Conservation (phyloP, 2,113 vertebrate genomes). For the Poeciliopsis turrubarensis region DNA sequence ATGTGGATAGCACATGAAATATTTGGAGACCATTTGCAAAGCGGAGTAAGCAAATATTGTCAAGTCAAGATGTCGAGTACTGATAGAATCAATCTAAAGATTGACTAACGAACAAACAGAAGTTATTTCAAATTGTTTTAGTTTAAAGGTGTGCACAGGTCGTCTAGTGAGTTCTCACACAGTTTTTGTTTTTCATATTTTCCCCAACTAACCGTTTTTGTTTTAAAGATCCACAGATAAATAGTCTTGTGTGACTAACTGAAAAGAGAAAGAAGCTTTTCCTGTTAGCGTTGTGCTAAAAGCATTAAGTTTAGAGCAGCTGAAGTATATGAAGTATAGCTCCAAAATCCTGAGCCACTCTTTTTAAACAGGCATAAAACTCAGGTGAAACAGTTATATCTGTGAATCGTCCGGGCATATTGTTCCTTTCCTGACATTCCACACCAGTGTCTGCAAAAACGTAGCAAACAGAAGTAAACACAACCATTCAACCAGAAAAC, state of each 20-base stretch:
- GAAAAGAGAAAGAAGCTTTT: not conserved
- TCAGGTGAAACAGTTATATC: conserved; percentile 3
- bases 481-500: conserved; percentile 59
- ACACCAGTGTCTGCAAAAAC: conserved; percentile 42
- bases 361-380: not conserved
- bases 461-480: conserved; percentile 51
- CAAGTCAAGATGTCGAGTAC: too few relatives aligned
- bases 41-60: too few relatives aligned
- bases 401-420: conserved; percentile 13
- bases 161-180: not conserved
- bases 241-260: not conserved
- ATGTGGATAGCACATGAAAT: too few relatives aligned
- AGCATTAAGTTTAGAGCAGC: not conserved
- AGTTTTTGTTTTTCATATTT: too few relatives aligned
- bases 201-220: not conserved
- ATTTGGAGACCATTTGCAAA: too few relatives aligned
- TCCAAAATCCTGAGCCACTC: too few relatives aligned
- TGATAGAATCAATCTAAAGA: too few relatives aligned
- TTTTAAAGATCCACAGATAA: not conserved
- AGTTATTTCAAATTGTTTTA: not conserved
- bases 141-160: not conserved
- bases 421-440: conserved; percentile 41
- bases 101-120: too few relatives aligned
- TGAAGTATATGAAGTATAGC: not conserved
- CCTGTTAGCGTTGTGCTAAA: not conserved